Percentiles rank a stretch among this genome's conserved stretches.
Evolutionary conservation across 2,113 vertebrate species (phyloP).

Genomic region (Scatophagus argus): DNA sequence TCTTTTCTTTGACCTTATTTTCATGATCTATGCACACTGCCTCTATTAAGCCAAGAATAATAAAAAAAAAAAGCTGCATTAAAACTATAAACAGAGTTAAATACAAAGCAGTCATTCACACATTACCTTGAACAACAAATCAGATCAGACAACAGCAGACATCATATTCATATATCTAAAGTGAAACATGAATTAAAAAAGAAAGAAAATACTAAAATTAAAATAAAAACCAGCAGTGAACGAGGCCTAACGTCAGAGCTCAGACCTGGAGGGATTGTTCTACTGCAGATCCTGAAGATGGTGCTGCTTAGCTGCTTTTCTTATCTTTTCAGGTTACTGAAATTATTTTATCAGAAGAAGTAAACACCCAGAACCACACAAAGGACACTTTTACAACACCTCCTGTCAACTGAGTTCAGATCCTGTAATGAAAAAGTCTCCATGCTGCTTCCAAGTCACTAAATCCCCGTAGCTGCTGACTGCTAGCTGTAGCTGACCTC

Average conservation of each 20-base stretch:
- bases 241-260: slow-evolving; percentile 4
- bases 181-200: not conserved
- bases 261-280: slow-evolving; percentile 11
- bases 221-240: not conserved
- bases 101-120: not conserved
- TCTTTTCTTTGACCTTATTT: slow-evolving; percentile 30
- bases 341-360: not conserved
- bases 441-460: not conserved
- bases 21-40: not conserved
- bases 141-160: not conserved
- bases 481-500: slow-evolving; percentile 31
- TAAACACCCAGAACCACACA: not conserved
- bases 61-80: not conserved
- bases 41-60: no score
- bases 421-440: not conserved
- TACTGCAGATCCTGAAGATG: slow-evolving; percentile 47
- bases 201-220: not conserved
- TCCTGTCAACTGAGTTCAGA: slow-evolving; percentile 14
- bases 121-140: not conserved
- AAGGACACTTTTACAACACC: not conserved
- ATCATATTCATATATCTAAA: not conserved
- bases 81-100: not conserved
- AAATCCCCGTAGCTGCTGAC: no score
- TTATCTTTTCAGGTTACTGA: not conserved
- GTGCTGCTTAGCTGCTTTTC: slow-evolving; percentile 43